Evolutionary conservation across 2,113 vertebrate genomes (phyloP), one percentile per base, ranked within the genome.

Genomic region (Gnathonemus echidnorhynchus): DNA sequence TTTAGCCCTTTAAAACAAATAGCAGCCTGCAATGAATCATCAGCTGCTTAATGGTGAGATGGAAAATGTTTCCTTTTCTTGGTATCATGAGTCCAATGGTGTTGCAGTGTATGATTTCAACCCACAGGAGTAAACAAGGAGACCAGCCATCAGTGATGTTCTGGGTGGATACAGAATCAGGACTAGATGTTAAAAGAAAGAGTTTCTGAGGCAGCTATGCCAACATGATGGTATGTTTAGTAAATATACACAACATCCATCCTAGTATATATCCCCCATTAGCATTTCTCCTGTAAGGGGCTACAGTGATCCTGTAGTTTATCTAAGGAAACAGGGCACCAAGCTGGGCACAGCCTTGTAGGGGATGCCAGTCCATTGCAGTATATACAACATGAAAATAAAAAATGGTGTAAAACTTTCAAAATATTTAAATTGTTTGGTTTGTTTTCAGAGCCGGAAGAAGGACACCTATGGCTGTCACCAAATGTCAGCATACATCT

Each of bases 401-500:
- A 35, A 35, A 77, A 39, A 27, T 70, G n/a, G 62, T 70, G 3
- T 70, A 42, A 80, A 42, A 80, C 74, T 42, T 35, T 42, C 0
- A 42, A 80, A 80, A 19, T 80, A 80, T 80, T 80, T 42, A 80
- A 80, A 39, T 39, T 35, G 5, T 42, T 80, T 6, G 35, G 17
- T 42, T 80, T 42, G 74, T 80, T 80, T 80, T 80, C 74, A 77
- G 35, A 77, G 15, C 31, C 35, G 74, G 35, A 5, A 39, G 17
- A 19, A 17, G 74, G 74, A 42, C 74, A 42, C 35, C 74, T 42
- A 80, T 17, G 74, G 35, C 13, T 80, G 74, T 80, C 74, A 80
- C 74, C 15, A 80, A 86, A 86, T 86, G 91, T 88, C 90, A 90
- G 86, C 89, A 80, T 90, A 83, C 86, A 91, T 86, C 88, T 89